Evolutionary conservation across 2,888 invertebrate species (phyloP).

Genomic region (Brachyptera putata): DNA sequence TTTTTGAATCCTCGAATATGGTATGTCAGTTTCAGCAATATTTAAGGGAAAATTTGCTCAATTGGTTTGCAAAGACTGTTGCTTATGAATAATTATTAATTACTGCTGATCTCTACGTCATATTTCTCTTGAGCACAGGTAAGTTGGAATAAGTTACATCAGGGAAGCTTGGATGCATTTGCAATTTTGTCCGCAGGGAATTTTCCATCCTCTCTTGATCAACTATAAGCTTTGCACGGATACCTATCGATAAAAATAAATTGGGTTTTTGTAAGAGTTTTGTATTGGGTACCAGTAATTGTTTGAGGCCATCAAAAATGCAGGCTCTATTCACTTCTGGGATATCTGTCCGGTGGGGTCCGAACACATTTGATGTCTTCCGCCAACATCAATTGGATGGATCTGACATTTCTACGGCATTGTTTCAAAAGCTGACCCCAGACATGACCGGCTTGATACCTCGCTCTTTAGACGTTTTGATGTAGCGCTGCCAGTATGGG

Average conservation of each 20-base stretch:
- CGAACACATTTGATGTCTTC: background rate
- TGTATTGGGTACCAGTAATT: too few species aligned
- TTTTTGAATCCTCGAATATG: too few species aligned
- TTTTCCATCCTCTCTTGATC: background rate
- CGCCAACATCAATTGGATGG: background rate
- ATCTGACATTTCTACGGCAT: background rate
- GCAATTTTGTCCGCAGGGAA: background rate
- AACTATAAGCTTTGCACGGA: background rate
- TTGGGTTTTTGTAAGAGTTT: background rate
- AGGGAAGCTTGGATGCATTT: background rate
- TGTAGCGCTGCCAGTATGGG: background rate
- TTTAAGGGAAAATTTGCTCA: too few species aligned
- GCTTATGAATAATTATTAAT: too few species aligned
- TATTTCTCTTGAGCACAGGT: background rate
- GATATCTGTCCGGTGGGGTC: background rate
- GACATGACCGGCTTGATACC: constrained; percentile 1
- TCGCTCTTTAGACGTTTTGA: background rate
- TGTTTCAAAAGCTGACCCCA: background rate
- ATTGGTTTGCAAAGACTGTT: too few species aligned
- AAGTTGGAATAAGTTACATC: background rate
- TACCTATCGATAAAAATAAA: background rate
- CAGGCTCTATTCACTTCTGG: background rate
- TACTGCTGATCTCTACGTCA: too few species aligned
- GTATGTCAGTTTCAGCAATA: too few species aligned
- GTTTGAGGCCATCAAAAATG: too few species aligned